Evolutionary conservation across 2,797 vertebrate species (phyloP), one percentile per base, ranked within the genome.

Genomic region (Loriculus beryllinus): DNA sequence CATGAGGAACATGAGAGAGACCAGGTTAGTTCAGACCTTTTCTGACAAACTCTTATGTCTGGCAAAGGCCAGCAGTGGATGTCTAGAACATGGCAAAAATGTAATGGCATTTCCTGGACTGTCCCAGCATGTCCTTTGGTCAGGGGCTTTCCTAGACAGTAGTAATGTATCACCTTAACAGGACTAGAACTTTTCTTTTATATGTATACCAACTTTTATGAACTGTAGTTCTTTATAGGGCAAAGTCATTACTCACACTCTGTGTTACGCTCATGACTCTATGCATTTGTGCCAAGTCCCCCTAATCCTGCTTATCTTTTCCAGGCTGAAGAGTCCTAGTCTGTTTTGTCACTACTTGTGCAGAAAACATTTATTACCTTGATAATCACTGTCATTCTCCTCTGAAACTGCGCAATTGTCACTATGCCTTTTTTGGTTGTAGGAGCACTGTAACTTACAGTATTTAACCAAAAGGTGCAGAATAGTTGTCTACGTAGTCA

Each of bases 401-500:
- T 82, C 35, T 65, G 21, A 79, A 82, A 62, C 5, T 3, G 69
- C 14, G 25, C 10, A 21, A 2, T 65, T 91, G 88, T 79, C 28
- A 33, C 10, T 45, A 11, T 33, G 14, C 1, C 3, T 4, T 56
- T 79, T 91, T 37, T 67, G 35, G 35, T 54, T 54, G 15, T 22
- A 25, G 25, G 4, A 78, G 33, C 3, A 48, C 8, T 0, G 1
- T 65, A 54, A 64, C 16, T 43, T 16, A 57, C 2, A 15, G 1
- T 21, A 39, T n/a, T 74, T 69, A 82, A 56, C 4, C 51, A 33
- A 15, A 71, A 86, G 3, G 7, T 78, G 6, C 35, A 56, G 3
- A 9, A 28, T 15, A 11, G 6, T 52, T 91, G 92, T 82, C 29
- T 79, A 42, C 12, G 3, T 11, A 48, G 4, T 25, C 28, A n/a